Percentiles rank a stretch among this genome's conserved stretches.
Evolutionary conservation across 2,888 invertebrate genomes (phyloP).

Genomic region (Drosophila imparisetae): DNA sequence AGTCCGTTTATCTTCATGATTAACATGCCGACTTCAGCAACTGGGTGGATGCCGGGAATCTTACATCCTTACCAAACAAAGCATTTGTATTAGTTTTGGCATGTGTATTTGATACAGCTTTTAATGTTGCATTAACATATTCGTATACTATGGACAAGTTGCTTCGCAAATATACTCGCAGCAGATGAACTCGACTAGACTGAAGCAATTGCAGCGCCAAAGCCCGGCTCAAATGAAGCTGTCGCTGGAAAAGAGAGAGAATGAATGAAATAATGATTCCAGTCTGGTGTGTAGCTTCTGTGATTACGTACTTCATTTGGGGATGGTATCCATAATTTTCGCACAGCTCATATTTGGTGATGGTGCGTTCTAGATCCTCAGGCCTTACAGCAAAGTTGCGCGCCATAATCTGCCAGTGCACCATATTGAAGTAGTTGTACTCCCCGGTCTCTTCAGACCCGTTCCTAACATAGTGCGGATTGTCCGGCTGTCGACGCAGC

Average conservation of each 20-base stretch:
- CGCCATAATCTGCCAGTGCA: slow-evolving; percentile 54
- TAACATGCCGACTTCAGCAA: not conserved
- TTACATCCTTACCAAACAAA: not conserved
- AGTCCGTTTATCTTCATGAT: not conserved
- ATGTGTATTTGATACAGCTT: not conserved
- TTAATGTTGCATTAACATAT: not conserved
- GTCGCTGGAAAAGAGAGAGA: not conserved
- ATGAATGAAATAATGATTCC: not conserved
- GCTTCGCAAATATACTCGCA: not conserved
- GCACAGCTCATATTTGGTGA: slow-evolving; percentile 55
- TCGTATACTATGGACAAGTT: not conserved
- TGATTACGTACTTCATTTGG: slow-evolving; percentile 52
- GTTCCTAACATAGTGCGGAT: slow-evolving; percentile 46
- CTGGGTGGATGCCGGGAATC: not conserved
- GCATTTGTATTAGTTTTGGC: not conserved
- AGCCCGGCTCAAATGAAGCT: slow-evolving; percentile 6
- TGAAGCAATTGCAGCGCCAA: not conserved
- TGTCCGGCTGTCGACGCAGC: slow-evolving; percentile 55
- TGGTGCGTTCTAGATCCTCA: slow-evolving; percentile 55
- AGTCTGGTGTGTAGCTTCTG: not conserved
- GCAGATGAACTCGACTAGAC: not conserved
- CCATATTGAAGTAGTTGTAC: slow-evolving; percentile 67
- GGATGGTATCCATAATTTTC: slow-evolving; percentile 57
- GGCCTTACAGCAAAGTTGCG: slow-evolving; percentile 54
- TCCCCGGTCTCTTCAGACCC: slow-evolving; percentile 55